Evolutionary conservation across 2,797 vertebrate species (phyloP).

Genomic region (Odontamblyopus rebecca): DNA sequence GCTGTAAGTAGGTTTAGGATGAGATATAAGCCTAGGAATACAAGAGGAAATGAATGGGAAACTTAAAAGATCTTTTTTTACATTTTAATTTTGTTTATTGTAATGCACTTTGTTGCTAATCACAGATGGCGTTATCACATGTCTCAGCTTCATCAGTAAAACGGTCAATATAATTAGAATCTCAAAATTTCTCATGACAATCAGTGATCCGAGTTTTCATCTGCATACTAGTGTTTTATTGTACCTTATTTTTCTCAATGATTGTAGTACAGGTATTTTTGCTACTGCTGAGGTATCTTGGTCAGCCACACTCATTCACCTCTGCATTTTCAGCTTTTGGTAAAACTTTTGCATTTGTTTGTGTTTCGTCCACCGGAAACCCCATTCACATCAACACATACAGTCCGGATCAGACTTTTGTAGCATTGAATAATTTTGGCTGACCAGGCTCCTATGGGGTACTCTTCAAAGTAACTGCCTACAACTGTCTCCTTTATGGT

Average conservation of each 20-base stretch:
- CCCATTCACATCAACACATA: background rate
- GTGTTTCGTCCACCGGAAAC: background rate
- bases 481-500: constrained; percentile 8
- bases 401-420: background rate
- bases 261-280: constrained; percentile 15
- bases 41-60: constrained; percentile 35
- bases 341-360: background rate
- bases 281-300: constrained; percentile 23
- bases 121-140: background rate
- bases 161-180: constrained; percentile 6
- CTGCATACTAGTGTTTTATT: background rate
- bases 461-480: constrained; percentile 12
- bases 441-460: constrained; percentile 5
- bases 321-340: background rate
- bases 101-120: constrained; percentile 45
- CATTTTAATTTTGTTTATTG: constrained; percentile 30
- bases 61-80: constrained; percentile 22
- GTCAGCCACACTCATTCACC: background rate
- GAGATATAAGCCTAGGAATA: constrained; percentile 34
- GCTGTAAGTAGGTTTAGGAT: constrained; percentile 47
- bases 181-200: constrained; percentile 11
- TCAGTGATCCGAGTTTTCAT: constrained; percentile 2
- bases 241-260: background rate
- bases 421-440: background rate
- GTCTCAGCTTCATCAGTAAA: background rate